Evolutionary conservation across 2,888 invertebrate genomes (phyloP).

Genomic region (Cepaea hortensis): DNA sequence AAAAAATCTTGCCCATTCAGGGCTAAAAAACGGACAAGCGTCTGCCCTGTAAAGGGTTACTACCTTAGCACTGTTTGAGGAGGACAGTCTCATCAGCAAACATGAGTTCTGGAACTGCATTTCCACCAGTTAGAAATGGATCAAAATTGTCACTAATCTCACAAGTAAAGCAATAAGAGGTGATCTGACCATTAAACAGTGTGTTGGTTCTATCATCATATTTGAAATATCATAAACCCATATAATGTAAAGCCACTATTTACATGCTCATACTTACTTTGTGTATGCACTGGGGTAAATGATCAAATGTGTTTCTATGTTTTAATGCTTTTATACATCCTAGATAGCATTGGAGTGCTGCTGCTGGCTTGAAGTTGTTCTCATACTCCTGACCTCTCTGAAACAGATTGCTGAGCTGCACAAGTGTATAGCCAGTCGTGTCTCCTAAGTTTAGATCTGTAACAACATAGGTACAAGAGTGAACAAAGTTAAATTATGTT

Average conservation of each 20-base stretch:
- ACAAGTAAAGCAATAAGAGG: background rate
- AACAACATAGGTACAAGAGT: constrained; percentile 3
- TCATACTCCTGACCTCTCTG: constrained; percentile 63
- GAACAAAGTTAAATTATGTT: background rate
- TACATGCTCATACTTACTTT: constrained; percentile 62
- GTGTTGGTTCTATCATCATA: too few relatives aligned
- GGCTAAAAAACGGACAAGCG: too few relatives aligned
- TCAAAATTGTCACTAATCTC: too few relatives aligned
- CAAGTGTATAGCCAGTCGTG: constrained; percentile 55
- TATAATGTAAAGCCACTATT: background rate
- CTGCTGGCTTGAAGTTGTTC: constrained; percentile 58
- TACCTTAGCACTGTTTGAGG: too few relatives aligned
- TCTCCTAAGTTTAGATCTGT: constrained; percentile 56
- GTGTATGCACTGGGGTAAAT: constrained; percentile 72
- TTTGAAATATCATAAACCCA: background rate
- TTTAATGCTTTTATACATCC: constrained; percentile 66
- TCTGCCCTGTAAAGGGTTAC: too few relatives aligned
- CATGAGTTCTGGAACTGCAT: background rate
- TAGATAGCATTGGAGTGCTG: constrained; percentile 69
- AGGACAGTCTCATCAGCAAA: too few relatives aligned
- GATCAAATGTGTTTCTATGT: constrained; percentile 62
- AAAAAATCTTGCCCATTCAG: too few relatives aligned
- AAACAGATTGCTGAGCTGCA: constrained; percentile 63
- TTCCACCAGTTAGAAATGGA: too few relatives aligned
- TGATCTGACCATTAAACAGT: too few relatives aligned